Evolutionary conservation across 2,797 vertebrate species (phyloP).

Genomic region (Otolemur crassicaudatus): DNA sequence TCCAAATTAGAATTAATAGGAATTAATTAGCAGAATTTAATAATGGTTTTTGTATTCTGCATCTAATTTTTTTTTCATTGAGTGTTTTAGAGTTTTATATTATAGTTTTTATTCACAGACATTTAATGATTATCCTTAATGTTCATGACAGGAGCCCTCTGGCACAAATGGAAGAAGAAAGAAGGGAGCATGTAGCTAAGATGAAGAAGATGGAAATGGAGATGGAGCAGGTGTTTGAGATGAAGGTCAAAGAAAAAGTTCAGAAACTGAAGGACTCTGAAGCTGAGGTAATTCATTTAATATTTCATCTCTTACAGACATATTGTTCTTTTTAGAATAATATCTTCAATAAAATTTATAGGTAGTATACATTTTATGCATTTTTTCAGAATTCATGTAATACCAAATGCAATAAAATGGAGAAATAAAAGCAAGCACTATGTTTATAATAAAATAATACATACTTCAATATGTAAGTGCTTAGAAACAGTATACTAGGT

Average conservation of each 20-base stretch:
- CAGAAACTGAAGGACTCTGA: slow-evolving; percentile 99
- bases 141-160: slow-evolving; percentile 94
- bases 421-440: slow-evolving; percentile 32
- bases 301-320: neutral
- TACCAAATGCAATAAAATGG: neutral
- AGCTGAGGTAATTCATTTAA: slow-evolving; percentile 92
- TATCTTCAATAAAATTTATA: neutral
- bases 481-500: neutral
- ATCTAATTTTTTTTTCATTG: neutral
- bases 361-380: neutral
- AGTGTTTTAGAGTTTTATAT: neutral
- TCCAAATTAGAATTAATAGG: neutral
- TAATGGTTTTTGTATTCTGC: neutral
- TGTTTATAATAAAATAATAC: slow-evolving; percentile 16
- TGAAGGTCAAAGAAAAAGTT: slow-evolving; percentile 99
- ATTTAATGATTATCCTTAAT: slow-evolving; percentile 70
- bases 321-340: neutral
- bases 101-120: neutral
- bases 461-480: neutral
- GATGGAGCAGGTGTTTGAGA: slow-evolving; percentile 99
- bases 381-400: slow-evolving; percentile 20
- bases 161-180: slow-evolving; percentile 99
- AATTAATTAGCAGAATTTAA: neutral
- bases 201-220: slow-evolving; percentile 99
- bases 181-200: slow-evolving; percentile 97